Base-by-base conservation (phyloP, 2,888 invertebrate genomes). In the Cotesia congregata region DNA sequence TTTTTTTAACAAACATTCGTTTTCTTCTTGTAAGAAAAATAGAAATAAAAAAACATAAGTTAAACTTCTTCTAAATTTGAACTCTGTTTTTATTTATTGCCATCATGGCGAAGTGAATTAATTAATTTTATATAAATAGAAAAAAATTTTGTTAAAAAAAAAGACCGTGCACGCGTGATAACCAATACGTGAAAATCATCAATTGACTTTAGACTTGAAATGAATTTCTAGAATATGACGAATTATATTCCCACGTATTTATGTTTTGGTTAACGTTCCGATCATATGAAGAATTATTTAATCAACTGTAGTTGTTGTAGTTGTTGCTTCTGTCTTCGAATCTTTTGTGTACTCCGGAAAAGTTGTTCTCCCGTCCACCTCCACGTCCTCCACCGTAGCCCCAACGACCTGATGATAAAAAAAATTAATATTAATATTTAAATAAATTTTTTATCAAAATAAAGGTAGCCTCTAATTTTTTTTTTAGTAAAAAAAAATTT, bases 301-400 rank as follows among this genome's bases (percentile, higher is more conserved):
- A 82, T 85, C 84, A 85, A 84, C 84, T 84, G 77, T 85, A 84
- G 72, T 82, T 83, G 76, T 84, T 83, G 78, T 83, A 84, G 75
- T 83, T 83, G 60, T 81, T 84, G 82, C 83, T 84, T 77, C 83
- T 82, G 68, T 78, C 79, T 69, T 87, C 86, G 74, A 87, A 88
- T 79, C 87, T 82, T 77, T 87, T 87, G 81, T 86, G 87, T 40
- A 82, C 77, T 72, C 85, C 85, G 67, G 85, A 82, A 70, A 85
- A 88, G 38, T 76, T 82, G 73, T 85, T 87, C 77, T 88, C 87
- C 39, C 87, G 82, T 76, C 86, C 86, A 41, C 87, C 83, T 71
- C 81, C 81, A 70, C 80, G 72, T 60, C 78, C 72, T 7, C 67
- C 72, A 69, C 82, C 82, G 38, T 85, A 85, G 77, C 86, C 86